Percentiles rank a stretch among this genome's conserved stretches.
These are phyloP conservation scores for Drosophila leonis DNA, from an alignment of 2,888 invertebrate genomes.

Conservation along the genomic window DNA sequence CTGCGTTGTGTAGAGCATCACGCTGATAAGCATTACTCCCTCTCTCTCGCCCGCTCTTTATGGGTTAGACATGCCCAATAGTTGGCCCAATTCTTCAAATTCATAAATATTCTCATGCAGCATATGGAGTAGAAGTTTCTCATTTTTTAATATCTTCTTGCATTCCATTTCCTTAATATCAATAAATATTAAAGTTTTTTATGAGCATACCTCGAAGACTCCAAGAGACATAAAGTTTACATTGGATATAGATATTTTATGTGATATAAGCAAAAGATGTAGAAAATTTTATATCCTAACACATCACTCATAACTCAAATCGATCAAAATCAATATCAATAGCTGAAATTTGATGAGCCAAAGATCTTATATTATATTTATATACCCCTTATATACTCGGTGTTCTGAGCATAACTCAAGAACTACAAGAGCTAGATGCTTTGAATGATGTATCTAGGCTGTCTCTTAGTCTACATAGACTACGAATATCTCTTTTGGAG, in stretches of 20 bases:
- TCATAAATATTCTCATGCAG: background rate
- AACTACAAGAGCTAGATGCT: background rate
- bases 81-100: constrained; percentile 48
- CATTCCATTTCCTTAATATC: background rate
- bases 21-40: constrained; percentile 41
- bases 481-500: background rate
- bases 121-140: constrained; percentile 2
- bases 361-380: background rate
- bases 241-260: constrained; percentile 1
- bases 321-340: background rate
- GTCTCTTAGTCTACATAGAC: background rate
- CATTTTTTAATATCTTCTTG: background rate
- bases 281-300: background rate
- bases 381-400: background rate
- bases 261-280: background rate
- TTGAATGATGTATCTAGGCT: background rate
- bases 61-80: constrained; percentile 42
- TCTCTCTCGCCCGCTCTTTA: constrained; percentile 10
- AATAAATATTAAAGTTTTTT: background rate
- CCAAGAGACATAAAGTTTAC: background rate
- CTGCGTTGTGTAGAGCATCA: constrained; percentile 9
- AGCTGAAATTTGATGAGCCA: background rate
- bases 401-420: background rate
- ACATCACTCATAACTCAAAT: background rate
- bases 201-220: background rate